These are phyloP conservation scores for Liolophura sinensis DNA, from an alignment of 1,140 invertebrate species.

Conservation along the genomic window DNA sequence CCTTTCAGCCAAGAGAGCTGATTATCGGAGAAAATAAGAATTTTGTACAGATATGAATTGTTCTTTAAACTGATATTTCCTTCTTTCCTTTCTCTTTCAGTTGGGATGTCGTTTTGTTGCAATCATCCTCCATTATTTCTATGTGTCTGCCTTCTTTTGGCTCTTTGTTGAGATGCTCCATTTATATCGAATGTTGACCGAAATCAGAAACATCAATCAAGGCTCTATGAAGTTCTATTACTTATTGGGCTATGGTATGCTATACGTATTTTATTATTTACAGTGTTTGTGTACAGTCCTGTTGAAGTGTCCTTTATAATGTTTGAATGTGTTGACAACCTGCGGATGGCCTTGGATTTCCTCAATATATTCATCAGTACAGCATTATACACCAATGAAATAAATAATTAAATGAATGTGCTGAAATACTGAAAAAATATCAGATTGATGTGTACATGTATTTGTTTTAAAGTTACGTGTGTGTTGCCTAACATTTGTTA, in stretches of 20 bases:
- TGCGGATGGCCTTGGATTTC: too few relatives aligned
- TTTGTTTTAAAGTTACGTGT: too few relatives aligned
- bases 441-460: background rate
- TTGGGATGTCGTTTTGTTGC: slow-evolving; percentile 81
- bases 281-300: background rate
- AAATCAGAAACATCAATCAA: slow-evolving; percentile 95
- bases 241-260: slow-evolving; percentile 83
- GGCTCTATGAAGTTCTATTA: slow-evolving; percentile 94
- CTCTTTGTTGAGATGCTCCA: slow-evolving; percentile 89
- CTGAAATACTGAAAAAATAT: background rate
- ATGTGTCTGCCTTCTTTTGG: slow-evolving; percentile 88
- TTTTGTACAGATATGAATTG: too few relatives aligned
- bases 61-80: too few relatives aligned
- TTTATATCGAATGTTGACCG: slow-evolving; percentile 91
- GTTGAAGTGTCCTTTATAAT: background rate
- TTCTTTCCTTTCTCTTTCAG: slow-evolving; percentile 29
- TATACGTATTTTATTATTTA: background rate
- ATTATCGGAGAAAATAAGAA: too few relatives aligned
- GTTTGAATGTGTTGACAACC: slow-evolving; percentile 1
- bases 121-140: slow-evolving; percentile 91
- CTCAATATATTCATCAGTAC: too few relatives aligned
- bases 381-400: too few relatives aligned
- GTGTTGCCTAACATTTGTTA: background rate
- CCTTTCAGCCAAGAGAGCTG: too few relatives aligned
- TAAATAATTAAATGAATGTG: too few relatives aligned